A percentile compares a stretch with the other conserved stretches of the same genome.
phyloP scores from a whole-genome alignment of 2,113 vertebrate genomes.

The Sebastes schlegelii region DNA sequence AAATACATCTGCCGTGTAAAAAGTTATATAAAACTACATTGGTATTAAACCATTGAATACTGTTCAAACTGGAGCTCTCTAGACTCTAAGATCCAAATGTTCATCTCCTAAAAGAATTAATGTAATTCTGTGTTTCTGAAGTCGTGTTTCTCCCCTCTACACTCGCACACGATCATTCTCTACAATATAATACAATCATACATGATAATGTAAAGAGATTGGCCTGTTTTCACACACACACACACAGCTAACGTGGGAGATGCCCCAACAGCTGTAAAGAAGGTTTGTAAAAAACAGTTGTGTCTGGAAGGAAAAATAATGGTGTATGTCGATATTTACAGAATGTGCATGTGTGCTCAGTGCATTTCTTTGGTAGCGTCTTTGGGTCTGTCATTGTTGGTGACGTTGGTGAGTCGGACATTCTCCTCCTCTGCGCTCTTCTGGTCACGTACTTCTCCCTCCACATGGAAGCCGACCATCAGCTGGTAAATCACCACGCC shows the following conservation, averaged over 20 bases:
- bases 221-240: constrained; percentile 34
- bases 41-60: constrained; percentile 66
- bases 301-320: constrained; percentile 8
- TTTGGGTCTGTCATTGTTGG: constrained; percentile 81
- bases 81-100: constrained; percentile 39
- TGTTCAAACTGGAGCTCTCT: constrained; percentile 56
- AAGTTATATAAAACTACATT: constrained; percentile 46
- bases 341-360: constrained; percentile 50
- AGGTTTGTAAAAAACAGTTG: constrained; percentile 12
- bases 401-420: constrained; percentile 87
- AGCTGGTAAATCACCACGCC: constrained; percentile 93
- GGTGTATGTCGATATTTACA: constrained; percentile 41
- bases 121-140: constrained; percentile 71
- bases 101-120: constrained; percentile 74
- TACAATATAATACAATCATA: constrained; percentile 51
- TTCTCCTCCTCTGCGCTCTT: constrained; percentile 72
- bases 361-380: constrained; percentile 56
- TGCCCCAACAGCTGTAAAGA: neutral
- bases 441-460: constrained; percentile 83
- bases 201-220: constrained; percentile 20
- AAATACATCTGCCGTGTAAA: constrained; percentile 37
- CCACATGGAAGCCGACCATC: constrained; percentile 92
- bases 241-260: constrained; percentile 3
- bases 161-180: constrained; percentile 30
- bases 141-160: constrained; percentile 28